A percentile compares a stretch with the other conserved stretches of the same genome.
Conservation (phyloP, 2,797 vertebrate genomes). For the Tokudaia muenninki region DNA sequence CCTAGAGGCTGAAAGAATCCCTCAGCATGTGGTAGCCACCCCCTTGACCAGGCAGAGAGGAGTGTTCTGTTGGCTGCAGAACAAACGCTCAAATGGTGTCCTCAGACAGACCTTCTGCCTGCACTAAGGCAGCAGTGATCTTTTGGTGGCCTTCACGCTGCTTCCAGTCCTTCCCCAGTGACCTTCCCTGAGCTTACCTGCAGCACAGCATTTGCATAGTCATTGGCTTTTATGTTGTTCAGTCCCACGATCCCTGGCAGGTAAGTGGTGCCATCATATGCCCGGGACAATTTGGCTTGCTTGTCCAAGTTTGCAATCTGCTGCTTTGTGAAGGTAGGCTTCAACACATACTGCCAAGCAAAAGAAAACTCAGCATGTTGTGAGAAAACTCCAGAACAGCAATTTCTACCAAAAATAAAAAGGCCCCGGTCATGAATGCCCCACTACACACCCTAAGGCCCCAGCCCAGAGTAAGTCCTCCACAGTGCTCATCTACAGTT, state of each 20-base stretch:
- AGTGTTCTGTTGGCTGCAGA: neutral
- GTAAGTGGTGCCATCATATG: conserved; percentile 98
- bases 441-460: neutral
- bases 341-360: conserved; percentile 94
- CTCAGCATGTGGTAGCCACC: neutral
- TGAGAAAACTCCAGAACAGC: neutral
- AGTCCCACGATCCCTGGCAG: conserved; percentile 98
- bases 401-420: conserved; percentile 40
- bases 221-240: conserved; percentile 99
- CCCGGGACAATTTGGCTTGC: conserved; percentile 96
- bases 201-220: conserved; percentile 97
- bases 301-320: conserved; percentile 96
- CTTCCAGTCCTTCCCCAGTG: neutral
- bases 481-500: neutral
- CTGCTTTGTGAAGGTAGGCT: conserved; percentile 96
- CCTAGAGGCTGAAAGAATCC: neutral
- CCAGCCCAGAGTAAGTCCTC: neutral
- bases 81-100: neutral
- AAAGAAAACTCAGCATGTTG: conserved; percentile 43
- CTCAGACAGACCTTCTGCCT: neutral
- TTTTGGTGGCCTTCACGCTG: neutral
- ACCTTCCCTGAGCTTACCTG: conserved; percentile 90
- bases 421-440: neutral
- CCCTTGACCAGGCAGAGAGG: neutral
- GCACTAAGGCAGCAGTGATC: neutral